Base-by-base conservation (phyloP, 1,140 invertebrate genomes). In the Pseudomyrmex dendroicus region DNA sequence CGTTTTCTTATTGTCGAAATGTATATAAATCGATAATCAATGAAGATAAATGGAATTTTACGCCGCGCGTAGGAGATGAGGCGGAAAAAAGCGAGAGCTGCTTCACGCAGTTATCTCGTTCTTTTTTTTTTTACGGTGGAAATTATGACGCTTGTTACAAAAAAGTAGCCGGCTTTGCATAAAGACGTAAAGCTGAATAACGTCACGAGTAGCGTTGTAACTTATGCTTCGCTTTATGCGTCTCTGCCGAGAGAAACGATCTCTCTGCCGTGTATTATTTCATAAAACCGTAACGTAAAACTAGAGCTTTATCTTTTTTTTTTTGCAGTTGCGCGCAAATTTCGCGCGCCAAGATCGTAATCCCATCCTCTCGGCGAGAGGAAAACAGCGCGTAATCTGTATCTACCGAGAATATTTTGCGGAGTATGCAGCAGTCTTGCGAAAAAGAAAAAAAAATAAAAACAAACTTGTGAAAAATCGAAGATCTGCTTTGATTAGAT, bases 131-230 rank as follows among this genome's bases (percentile, higher is more conserved):
- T 80, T 80, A 80, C 46, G 66, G 46, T 35, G 10, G n/a, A 80
- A 59, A 80, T 80, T 80, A 72, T 59, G 76, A 80, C 15, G 20
- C 76, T 80, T 72, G 66, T 80, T 80, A 72, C 66, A 22, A 22
- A 72, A 35, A 72, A 80, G 54, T 80, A 61, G 54, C 44, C n/a
- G 15, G 76, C 12, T 80, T 80, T 70, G 76, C 66, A 72, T 80
- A 70, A 59, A 50, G 76, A 2, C 17, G 59, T 80, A 72, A 80
- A 70, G 66, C 12, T 22, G 61, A 52, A 17, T 44, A 76, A 76
- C 46, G 48, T 64, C 56, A 22, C 20, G 54, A 78, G 44, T 22
- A 25, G 64, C 44, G 63, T 50, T 48, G 20, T 61, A 80, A 70
- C 64, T 80, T 80, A 35, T 66, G 20, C 66, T 72, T 70, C 59